Evolutionary conservation across 92 coral and sea anemone genomes (phyloP), one percentile per base, ranked within the genome.

Genomic region (Epizoanthus scotinus): DNA sequence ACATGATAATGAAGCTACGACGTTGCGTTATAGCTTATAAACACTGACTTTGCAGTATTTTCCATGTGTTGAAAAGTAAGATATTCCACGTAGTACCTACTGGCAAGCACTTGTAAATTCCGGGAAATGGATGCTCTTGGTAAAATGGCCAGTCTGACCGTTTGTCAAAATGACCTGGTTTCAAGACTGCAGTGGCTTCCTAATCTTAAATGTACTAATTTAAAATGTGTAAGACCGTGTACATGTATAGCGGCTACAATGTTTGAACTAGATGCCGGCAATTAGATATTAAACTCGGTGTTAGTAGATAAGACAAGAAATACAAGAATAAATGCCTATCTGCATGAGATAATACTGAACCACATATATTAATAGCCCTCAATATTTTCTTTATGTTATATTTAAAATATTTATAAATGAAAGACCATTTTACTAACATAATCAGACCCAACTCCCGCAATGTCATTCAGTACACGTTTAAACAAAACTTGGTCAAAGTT

Each of bases 101-200:
- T n/a, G n/a, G n/a, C n/a, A 67, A 75, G 61, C 38, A 36, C 3
- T 18, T 58, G 56, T 15, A 55, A 75, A 58, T 75, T 75, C 81
- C 68, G 68, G 68, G 81, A 75, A 73, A 75, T 40, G 67, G 68
- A 24, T 10, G 68, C 14, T 36, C 61, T 47, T 21, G 42, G 49
- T 57, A 36, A 20, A 15, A 21, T n/a, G 52, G 25, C 38, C 2
- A 36, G 40, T 19, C 57, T 75, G 31, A 25, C 21, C 44, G 42
- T 36, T 59, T 20, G 6, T 8, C 59, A 13, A 59, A 75, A n/a
- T 57, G 81, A 36, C 56, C 67, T 75, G 54, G 31, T 20, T 17
- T 40, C 25, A 38, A 54, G 42, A 40, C 2, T 14, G n/a, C n/a
- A n/a, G n/a, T n/a, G 60, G 59, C 19, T 15, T 22, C 18, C 21